Evolutionary conservation across 2,888 invertebrate genomes (phyloP).

Genomic region (Napeogenes sylphis): DNA sequence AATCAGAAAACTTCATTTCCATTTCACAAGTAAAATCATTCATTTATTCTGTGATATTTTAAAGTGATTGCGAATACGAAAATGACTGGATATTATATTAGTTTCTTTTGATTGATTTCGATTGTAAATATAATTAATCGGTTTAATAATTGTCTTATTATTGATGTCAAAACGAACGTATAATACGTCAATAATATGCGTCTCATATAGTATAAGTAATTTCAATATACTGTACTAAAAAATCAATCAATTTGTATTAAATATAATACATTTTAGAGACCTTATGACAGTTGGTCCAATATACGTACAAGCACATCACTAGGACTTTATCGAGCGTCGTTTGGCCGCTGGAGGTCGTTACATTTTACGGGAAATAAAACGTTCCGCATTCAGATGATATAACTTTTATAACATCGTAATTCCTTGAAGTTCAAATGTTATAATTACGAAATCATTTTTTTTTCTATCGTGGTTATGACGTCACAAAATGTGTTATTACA

Average conservation of each 20-base stretch:
- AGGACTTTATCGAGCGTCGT: constrained; percentile 29
- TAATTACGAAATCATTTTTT: constrained; percentile 1
- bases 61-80: neutral
- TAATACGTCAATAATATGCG: no score
- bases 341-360: constrained; percentile 28
- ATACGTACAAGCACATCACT: constrained; percentile 17
- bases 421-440: constrained; percentile 5
- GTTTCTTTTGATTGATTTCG: neutral
- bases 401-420: constrained; percentile 7
- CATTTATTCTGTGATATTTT: constrained; percentile 14
- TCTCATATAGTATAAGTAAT: no score
- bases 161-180: no score
- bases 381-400: constrained; percentile 5
- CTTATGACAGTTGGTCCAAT: neutral
- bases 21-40: constrained; percentile 2
- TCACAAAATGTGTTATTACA: neutral
- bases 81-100: neutral
- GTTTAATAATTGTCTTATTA: no score
- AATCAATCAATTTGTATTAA: neutral
- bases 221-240: no score
- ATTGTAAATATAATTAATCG: neutral
- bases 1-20: neutral
- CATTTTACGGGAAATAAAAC: constrained; percentile 33
- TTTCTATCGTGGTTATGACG: neutral
- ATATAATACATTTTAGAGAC: neutral